Conservation (phyloP, 92 coral and sea anemone genomes). For the Isaurus tuberculatus region DNA sequence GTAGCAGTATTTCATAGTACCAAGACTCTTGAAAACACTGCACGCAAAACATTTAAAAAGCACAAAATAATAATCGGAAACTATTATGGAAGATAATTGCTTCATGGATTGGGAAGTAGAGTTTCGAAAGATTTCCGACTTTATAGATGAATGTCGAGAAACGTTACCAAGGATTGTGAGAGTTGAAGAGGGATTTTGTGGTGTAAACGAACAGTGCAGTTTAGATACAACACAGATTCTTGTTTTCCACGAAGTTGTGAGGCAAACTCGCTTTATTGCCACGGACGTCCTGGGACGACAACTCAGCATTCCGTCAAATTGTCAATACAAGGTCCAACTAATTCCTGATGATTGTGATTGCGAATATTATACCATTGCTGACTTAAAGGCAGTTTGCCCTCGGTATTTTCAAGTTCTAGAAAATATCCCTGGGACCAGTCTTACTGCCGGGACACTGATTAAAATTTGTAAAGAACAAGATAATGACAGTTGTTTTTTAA, state of each 20-base stretch:
- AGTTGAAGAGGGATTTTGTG: conserved; percentile 47
- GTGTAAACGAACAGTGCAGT: conserved; percentile 32
- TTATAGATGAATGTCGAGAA: conserved; percentile 35
- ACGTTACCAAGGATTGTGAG: conserved; percentile 22
- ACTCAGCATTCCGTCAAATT: conserved; percentile 34
- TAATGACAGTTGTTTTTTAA: not conserved
- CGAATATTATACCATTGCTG: conserved; percentile 20
- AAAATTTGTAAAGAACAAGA: conserved; percentile 22
- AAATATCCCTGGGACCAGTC: conserved; percentile 25
- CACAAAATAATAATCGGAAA: not conserved
- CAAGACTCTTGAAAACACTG: not conserved
- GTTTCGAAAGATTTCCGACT: not conserved
- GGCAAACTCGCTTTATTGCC: conserved; percentile 29
- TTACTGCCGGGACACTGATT: conserved; percentile 26
- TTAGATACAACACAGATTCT: conserved; percentile 17
- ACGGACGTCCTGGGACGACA: conserved; percentile 29
- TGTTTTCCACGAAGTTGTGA: conserved; percentile 28
- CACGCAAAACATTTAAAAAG: not conserved
- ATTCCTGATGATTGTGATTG: conserved; percentile 40
- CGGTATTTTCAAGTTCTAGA: conserved; percentile 37
- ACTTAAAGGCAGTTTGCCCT: conserved; percentile 8
- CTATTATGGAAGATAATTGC: not conserved
- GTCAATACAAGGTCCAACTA: conserved; percentile 38
- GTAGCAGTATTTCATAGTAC: not conserved
- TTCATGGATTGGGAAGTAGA: conserved; percentile 41